Base-by-base conservation (phyloP, 2,888 invertebrate genomes). In the Oligia latruncula region DNA sequence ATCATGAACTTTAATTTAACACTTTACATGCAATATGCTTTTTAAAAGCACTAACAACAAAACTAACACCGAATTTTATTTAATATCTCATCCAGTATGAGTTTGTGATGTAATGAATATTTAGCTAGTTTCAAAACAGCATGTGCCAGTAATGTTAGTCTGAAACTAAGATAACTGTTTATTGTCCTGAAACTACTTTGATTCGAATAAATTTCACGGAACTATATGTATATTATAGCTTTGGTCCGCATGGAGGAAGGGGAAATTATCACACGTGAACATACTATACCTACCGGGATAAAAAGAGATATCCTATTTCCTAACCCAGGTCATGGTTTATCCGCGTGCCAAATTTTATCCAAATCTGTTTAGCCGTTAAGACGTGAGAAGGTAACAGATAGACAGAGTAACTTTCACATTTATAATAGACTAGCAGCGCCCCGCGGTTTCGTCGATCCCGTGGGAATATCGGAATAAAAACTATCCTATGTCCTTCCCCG, bases 61-160 rank as follows among this genome's bases (percentile, higher is more conserved):
- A 62, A 20, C 40, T 20, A 46, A 40, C n/a, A 40, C 13, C n/a
- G 20, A 74, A 58, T 49, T 71, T 43, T 58, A 72, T 72, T 15
- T 5, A 67, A 71, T 67, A 60, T 58, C 62, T 76, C 68, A 67
- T 40, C 15, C 55, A n/a, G 70, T 43, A 75, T 75, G 71, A 77
- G 66, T 80, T 80, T 2, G 43, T 43, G 65, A 46, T 66, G 70
- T 83, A 72, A 85, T 83, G 77, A 86, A 86, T 83, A 83, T 85
- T 83, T 77, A 80, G 80, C 20, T 77, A 75, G 86, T 85, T 85
- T 72, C 58, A 0, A 20, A 66, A 68, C 80, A 82, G 49, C 83
- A 83, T 67, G 68, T 85, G 80, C 13, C 60, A 4, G 62, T 73
- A 80, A 80, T 75, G 83, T 62, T 29, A 55, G 71, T 62, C 71